A percentile compares a stretch with the other conserved stretches of the same genome.
Evolutionary conservation across 64 coral and sea anemone genomes (phyloP).

Genomic region (Montipora cactus): DNA sequence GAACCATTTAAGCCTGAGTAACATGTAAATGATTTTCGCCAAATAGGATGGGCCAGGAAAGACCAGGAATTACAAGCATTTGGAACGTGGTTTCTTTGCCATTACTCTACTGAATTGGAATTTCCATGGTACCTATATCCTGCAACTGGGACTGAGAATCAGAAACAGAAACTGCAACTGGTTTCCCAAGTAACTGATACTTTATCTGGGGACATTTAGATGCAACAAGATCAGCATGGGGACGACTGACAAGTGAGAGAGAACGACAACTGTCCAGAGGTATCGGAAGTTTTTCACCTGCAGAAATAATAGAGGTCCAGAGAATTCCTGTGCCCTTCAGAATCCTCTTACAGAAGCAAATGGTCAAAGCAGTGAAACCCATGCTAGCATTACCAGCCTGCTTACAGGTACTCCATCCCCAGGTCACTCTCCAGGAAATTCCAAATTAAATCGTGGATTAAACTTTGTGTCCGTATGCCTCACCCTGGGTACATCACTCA

Average conservation of each 20-base stretch:
- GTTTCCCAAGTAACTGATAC: slow-evolving; percentile 19
- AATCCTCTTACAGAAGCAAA: not conserved
- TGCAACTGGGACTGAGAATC: slow-evolving; percentile 19
- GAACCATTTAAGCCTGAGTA: slow-evolving; percentile 44
- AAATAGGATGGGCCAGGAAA: slow-evolving; percentile 63
- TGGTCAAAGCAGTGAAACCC: not conserved
- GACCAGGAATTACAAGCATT: slow-evolving; percentile 56
- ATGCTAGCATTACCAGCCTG: no score
- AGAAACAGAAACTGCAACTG: slow-evolving; percentile 12
- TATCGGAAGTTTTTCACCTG: slow-evolving; percentile 13
- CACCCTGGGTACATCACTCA: slow-evolving; percentile 17
- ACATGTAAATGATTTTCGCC: slow-evolving; percentile 42
- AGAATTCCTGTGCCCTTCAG: not conserved
- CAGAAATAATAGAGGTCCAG: slow-evolving; percentile 42
- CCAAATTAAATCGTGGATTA: slow-evolving; percentile 4
- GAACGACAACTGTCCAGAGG: slow-evolving; percentile 53
- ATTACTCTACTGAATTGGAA: slow-evolving; percentile 43
- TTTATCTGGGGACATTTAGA: slow-evolving; percentile 16
- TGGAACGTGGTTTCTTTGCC: slow-evolving; percentile 41
- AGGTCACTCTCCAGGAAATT: not conserved
- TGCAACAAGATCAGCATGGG: slow-evolving; percentile 24
- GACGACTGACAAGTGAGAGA: slow-evolving; percentile 51
- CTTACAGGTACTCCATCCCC: not conserved
- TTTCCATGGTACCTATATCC: slow-evolving; percentile 11
- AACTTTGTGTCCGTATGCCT: slow-evolving; percentile 53